phyloP scores from a whole-genome alignment of 2,797 vertebrate genomes.

The Gallirallus australis region DNA sequence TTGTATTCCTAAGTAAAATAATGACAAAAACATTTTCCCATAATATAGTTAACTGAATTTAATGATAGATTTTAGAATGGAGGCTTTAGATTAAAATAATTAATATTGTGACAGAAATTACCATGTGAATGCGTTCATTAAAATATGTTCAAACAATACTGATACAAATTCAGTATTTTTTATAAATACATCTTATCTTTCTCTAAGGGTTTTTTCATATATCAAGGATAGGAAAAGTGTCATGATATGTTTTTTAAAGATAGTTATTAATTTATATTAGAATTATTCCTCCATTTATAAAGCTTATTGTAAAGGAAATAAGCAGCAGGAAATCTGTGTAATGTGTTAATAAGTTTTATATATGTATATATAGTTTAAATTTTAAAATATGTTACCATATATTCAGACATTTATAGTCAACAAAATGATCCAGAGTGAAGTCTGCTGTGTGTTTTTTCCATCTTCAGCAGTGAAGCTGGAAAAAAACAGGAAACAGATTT shows the following conservation, averaged over 20 bases:
- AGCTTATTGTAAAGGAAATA: not conserved
- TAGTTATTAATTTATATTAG: not conserved
- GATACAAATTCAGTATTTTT: not conserved
- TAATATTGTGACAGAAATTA: not conserved
- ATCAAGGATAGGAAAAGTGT: not conserved
- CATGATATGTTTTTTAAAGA: not conserved
- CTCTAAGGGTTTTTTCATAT: not conserved
- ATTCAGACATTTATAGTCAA: not conserved
- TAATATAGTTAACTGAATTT: not conserved
- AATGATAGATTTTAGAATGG: not conserved
- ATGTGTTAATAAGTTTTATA: not conserved
- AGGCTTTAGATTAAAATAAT: not conserved
- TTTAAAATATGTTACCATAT: not conserved
- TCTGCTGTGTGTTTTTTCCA: no score
- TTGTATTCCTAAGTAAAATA: not conserved
- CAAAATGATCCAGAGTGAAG: not conserved
- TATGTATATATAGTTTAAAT: not conserved
- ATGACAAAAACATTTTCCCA: not conserved
- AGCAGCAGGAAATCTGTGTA: not conserved
- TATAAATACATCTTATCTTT: not conserved
- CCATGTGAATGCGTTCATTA: rapidly evolving
- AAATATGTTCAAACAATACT: not conserved
- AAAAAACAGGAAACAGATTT: not conserved
- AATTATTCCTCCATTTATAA: not conserved
- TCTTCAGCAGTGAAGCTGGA: not conserved